These are phyloP conservation scores for Aphaenogaster ashmeadi DNA, from an alignment of 1,140 invertebrate species.

Conservation along the genomic window DNA sequence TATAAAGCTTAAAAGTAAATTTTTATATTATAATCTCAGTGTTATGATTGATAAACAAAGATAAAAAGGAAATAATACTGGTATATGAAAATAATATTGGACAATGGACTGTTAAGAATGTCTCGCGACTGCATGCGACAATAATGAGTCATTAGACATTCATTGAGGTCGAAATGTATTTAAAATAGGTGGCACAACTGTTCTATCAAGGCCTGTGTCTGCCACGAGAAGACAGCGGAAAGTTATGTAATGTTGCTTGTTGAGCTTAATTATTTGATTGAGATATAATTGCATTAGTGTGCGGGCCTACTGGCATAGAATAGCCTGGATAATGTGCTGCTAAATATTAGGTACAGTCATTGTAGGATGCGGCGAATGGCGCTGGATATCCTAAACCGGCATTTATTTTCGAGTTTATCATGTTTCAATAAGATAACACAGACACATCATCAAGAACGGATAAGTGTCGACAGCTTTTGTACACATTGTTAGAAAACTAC, in stretches of 20 bases:
- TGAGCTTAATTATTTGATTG: constrained; percentile 76
- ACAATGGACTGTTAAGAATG: not conserved
- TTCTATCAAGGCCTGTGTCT: not conserved
- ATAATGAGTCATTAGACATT: not conserved
- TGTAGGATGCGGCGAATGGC: not conserved
- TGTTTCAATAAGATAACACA: constrained; percentile 72
- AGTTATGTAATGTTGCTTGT: constrained; percentile 71
- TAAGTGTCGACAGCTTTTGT: constrained; percentile 59
- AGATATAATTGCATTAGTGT: constrained; percentile 73
- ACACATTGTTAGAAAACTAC: constrained; percentile 34
- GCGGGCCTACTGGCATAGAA: constrained; percentile 14
- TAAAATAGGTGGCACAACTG: constrained; percentile 9
- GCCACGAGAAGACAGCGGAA: constrained; percentile 42
- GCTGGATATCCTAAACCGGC: constrained; percentile 34
- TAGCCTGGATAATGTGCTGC: not conserved
- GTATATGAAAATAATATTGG: not conserved
- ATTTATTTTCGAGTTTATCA: constrained; percentile 69
- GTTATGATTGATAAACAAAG: constrained; percentile 11
- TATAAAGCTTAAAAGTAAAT: constrained; percentile 27
- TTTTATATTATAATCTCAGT: constrained; percentile 35
- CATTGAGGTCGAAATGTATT: constrained; percentile 7
- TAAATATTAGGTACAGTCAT: constrained; percentile 55
- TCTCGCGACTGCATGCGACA: not conserved
- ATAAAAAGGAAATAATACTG: constrained; percentile 1
- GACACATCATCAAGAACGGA: constrained; percentile 57